Percentiles rank a stretch among this genome's conserved stretches.
Conservation (phyloP, 2,113 vertebrate species). For the Hippolais icterina region DNA sequence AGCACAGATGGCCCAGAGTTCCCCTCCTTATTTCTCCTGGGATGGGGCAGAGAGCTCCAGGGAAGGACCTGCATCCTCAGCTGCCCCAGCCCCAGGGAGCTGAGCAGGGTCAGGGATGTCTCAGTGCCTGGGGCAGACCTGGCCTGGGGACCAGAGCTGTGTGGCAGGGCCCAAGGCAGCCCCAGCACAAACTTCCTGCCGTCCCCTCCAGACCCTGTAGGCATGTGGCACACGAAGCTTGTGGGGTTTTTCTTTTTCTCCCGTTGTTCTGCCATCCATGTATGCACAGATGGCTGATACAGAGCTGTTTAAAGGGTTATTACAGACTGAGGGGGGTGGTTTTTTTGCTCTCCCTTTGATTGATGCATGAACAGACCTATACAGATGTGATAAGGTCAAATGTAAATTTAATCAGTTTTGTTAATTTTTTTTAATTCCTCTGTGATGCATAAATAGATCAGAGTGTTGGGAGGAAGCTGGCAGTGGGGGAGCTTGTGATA, state of each 20-base stretch:
- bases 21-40: fast-evolving
- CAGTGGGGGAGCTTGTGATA: background rate
- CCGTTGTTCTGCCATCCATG: background rate
- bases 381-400: constrained; percentile 51
- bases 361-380: constrained; percentile 23
- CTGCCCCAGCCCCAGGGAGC: background rate
- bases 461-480: background rate
- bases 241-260: background rate
- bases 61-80: background rate
- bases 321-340: background rate
- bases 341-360: constrained; percentile 13
- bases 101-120: background rate
- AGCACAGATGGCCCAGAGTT: background rate
- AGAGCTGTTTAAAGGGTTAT: background rate
- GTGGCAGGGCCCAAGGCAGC: background rate
- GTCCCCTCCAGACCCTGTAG: background rate
- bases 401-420: constrained; percentile 55
- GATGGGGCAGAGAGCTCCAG: background rate
- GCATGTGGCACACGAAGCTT: background rate
- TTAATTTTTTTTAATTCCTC: background rate
- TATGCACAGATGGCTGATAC: background rate
- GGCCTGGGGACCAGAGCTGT: background rate
- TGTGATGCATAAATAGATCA: constrained; percentile 22
- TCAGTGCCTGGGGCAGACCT: background rate
- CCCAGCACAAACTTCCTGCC: fast-evolving